Conservation (phyloP, 2,113 vertebrate genomes). For the Asarcornis scutulata region DNA sequence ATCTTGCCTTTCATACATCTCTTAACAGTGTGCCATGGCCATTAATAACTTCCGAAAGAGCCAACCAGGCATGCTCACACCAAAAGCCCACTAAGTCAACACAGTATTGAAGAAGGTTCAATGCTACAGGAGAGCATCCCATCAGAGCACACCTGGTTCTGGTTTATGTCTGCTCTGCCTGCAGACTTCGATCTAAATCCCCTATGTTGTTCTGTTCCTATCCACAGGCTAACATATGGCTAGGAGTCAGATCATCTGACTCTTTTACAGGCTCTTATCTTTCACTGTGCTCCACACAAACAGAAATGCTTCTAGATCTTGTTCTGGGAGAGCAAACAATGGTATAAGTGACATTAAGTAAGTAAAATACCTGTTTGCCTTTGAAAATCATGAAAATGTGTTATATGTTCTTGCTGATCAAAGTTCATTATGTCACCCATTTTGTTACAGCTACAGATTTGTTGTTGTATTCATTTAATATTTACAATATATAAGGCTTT, state of each 20-base stretch:
- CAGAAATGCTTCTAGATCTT: background rate
- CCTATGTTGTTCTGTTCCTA: background rate
- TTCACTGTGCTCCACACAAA: background rate
- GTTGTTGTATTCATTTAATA: background rate
- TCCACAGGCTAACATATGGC: background rate
- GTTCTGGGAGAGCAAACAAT: background rate
- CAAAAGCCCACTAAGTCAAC: background rate
- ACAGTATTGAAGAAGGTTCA: background rate
- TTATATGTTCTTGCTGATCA: background rate
- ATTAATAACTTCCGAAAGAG: background rate
- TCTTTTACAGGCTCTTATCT: constrained; percentile 21
- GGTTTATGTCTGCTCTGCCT: constrained; percentile 5
- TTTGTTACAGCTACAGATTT: background rate
- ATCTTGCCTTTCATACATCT: background rate
- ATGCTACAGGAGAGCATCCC: background rate
- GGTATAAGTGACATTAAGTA: background rate
- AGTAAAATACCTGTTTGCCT: background rate
- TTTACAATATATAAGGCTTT: background rate
- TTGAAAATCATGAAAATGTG: constrained; percentile 5
- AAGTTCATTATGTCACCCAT: background rate
- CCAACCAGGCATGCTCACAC: background rate
- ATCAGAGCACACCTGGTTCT: constrained; percentile 31
- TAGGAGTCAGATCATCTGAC: background rate
- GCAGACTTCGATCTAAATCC: constrained; percentile 1
- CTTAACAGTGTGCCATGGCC: background rate